Base-by-base conservation (phyloP, 1,140 invertebrate species). In the Tetramorium parvispinum region DNA sequence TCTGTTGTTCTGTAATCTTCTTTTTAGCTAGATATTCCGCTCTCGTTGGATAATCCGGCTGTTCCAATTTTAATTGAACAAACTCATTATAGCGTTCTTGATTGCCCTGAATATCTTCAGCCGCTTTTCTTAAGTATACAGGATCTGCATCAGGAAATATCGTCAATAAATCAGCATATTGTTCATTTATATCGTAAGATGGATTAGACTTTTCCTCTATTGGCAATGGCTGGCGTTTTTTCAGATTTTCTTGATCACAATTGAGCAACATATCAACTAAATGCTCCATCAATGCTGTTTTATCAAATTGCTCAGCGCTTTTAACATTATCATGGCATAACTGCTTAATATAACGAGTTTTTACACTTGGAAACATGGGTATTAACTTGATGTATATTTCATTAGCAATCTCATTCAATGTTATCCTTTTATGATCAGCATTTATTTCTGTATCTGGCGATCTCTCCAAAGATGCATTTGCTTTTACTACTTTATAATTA, bases 121-220 rank as follows among this genome's bases (percentile, higher is more conserved):
- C 91, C 71, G 92, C 46, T 43, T 95, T 89, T 75, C 93, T 92
- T 24, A 96, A 90, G 94, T 95, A 96, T 57, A 92, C 93, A 1
- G 96, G 96, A 93, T 97, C 96, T 77, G 96, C 95, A 79, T 95
- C 87, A 11, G 95, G 95, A 75, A 96, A 93, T 75, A 95, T 93
- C 37, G 89, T 92, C 46, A 90, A 66, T 1, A 94, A 87, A 86
- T 93, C 92, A 18, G 94, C 93, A 87, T 95, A 95, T 59, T 94
- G 93, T 21, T 94, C 91, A 76, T 93, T 77, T 24, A 73, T 65
- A 53, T 66, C 55, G 21, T 61, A 75, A 71, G 7, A 63, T 3
- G 16, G 27, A 49, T 18, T 51, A 0, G 13, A 0, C 13, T 37
- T 16, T 32, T 59, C 4, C 4, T 1, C 57, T 3, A 11, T 66